Conservation (phyloP, 2,113 vertebrate genomes). For the Caloenas nicobarica region DNA sequence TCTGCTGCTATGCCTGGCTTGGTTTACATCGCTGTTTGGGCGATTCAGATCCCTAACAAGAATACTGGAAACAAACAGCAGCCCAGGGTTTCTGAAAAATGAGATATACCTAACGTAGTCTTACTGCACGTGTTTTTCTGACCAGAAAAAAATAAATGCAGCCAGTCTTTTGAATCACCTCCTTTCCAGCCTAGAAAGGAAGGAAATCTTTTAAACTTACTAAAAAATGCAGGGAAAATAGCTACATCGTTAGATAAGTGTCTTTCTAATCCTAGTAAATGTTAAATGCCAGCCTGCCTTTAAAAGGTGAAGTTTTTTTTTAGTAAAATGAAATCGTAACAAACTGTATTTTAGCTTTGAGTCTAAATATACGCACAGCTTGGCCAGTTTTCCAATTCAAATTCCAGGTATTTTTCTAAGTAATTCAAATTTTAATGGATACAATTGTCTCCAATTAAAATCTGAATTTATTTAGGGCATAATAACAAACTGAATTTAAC, state of each 20-base stretch:
- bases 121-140: not conserved
- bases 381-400: not conserved
- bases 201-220: not conserved
- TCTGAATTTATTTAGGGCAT: not conserved
- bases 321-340: not conserved
- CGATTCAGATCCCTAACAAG: constrained; percentile 68
- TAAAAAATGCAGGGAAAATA: not conserved
- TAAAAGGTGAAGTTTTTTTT: not conserved
- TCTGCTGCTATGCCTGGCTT: constrained; percentile 76
- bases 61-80: constrained; percentile 50
- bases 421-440: constrained; percentile 21
- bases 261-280: not conserved
- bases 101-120: constrained; percentile 29
- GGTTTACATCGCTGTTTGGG: constrained; percentile 73
- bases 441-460: constrained; percentile 36
- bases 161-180: not conserved
- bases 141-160: constrained; percentile 31
- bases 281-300: not conserved
- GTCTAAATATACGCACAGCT: not conserved
- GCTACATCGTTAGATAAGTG: not conserved
- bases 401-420: constrained; percentile 27
- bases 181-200: not conserved
- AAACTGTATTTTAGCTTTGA: not conserved
- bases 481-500: constrained; percentile 8
- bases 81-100: constrained; percentile 48